These are phyloP conservation scores for Aelia acuminata DNA, from an alignment of 2,888 invertebrate genomes.

Conservation along the genomic window DNA sequence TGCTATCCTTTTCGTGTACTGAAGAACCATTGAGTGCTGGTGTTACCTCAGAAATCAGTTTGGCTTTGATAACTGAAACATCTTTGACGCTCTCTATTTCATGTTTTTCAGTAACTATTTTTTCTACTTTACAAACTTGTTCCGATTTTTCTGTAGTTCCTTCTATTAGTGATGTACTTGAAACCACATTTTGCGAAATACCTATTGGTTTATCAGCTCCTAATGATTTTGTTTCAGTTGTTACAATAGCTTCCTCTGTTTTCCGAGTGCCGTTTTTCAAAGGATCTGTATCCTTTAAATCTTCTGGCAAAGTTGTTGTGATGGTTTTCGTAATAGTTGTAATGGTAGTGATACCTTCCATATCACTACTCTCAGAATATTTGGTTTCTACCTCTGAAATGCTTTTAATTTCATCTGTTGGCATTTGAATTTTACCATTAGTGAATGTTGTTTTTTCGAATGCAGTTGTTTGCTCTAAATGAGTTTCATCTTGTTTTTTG, in stretches of 20 bases:
- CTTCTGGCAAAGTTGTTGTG: neutral
- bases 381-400: neutral
- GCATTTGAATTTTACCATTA: slow-evolving; percentile 40
- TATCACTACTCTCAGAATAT: neutral
- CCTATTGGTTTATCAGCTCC: slow-evolving; percentile 8
- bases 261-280: neutral
- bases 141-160: neutral
- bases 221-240: slow-evolving; percentile 31
- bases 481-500: neutral
- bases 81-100: slow-evolving; percentile 58
- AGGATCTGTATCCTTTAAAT: neutral
- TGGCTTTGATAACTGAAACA: slow-evolving; percentile 54
- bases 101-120: slow-evolving; percentile 55
- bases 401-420: neutral
- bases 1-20: neutral
- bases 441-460: neutral
- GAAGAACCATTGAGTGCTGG: slow-evolving; percentile 49
- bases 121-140: slow-evolving; percentile 56
- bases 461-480: neutral
- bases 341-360: neutral
- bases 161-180: neutral
- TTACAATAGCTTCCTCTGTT: slow-evolving; percentile 26
- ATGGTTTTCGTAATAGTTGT: slow-evolving; percentile 35
- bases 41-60: slow-evolving; percentile 47
- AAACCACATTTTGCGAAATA: neutral